Conservation (phyloP, 2,113 vertebrate genomes). For the Climacteris rufus region DNA sequence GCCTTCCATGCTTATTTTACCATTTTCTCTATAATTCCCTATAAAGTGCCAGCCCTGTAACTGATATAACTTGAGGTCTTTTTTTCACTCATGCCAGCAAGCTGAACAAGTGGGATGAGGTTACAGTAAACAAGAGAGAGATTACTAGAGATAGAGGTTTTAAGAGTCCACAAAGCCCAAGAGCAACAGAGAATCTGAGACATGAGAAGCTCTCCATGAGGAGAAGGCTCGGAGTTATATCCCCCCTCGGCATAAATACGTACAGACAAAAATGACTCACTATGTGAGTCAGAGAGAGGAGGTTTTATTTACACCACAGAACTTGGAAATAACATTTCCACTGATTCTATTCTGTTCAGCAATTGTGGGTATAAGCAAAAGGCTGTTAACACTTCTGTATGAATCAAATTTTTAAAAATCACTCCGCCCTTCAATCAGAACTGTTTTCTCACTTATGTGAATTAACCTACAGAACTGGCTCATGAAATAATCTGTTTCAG, state of each 20-base stretch:
- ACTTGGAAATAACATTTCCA: slow-evolving; percentile 62
- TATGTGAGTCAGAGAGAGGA: slow-evolving; percentile 57
- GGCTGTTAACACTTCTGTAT: slow-evolving; percentile 56
- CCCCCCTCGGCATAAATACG: background rate
- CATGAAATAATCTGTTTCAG: slow-evolving; percentile 59
- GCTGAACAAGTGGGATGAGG: slow-evolving; percentile 18
- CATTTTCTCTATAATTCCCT: background rate
- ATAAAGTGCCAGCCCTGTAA: background rate
- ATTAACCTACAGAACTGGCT: slow-evolving; percentile 62
- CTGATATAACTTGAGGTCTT: background rate
- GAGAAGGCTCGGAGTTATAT: background rate
- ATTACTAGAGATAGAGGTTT: background rate
- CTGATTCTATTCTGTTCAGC: slow-evolving; percentile 51
- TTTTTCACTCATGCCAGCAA: background rate
- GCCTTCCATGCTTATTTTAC: slow-evolving; percentile 3
- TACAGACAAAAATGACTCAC: slow-evolving; percentile 50
- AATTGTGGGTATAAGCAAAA: slow-evolving; percentile 50
- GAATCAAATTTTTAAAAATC: slow-evolving; percentile 62
- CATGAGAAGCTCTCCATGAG: background rate
- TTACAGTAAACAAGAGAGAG: slow-evolving; percentile 20
- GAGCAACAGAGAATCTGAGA: background rate
- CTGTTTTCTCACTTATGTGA: slow-evolving; percentile 61
- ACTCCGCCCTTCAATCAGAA: slow-evolving; percentile 56
- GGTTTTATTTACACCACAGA: slow-evolving; percentile 57
- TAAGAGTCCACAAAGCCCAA: background rate